Percentiles rank a stretch among this genome's conserved stretches.
These are phyloP conservation scores for Gadopsis bispinosus DNA, from an alignment of 2,797 vertebrate species.

Conservation along the genomic window DNA sequence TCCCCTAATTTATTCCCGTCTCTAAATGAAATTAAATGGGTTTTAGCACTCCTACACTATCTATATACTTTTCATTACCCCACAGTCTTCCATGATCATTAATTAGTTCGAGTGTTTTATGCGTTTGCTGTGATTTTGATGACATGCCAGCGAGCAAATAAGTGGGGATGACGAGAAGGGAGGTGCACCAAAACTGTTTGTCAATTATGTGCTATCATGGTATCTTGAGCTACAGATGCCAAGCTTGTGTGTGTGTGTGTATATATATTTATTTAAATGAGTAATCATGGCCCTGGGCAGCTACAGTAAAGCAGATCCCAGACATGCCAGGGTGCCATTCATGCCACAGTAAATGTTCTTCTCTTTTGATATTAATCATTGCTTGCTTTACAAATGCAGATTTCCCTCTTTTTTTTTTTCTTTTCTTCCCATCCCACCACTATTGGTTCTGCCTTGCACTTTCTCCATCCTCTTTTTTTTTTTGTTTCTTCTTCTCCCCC, in stretches of 20 bases:
- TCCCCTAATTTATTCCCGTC: constrained; percentile 78
- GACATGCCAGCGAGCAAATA: constrained; percentile 69
- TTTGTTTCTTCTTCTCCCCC: background rate
- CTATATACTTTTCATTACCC: constrained; percentile 78
- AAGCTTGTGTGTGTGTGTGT: constrained; percentile 66
- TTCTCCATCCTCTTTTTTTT: constrained; percentile 18
- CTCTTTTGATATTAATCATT: constrained; percentile 78
- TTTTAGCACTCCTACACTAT: constrained; percentile 80
- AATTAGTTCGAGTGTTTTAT: constrained; percentile 83
- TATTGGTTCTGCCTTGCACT: constrained; percentile 57
- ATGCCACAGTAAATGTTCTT: constrained; percentile 54
- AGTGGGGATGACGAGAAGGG: constrained; percentile 44
- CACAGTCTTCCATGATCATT: constrained; percentile 73
- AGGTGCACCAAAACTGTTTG: constrained; percentile 47
- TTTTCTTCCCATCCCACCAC: constrained; percentile 16
- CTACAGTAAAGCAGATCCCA: constrained; percentile 52
- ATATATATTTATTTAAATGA: constrained; percentile 77
- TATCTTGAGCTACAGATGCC: constrained; percentile 63
- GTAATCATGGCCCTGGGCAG: constrained; percentile 70
- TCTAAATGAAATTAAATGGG: constrained; percentile 80
- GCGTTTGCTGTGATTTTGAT: constrained; percentile 79
- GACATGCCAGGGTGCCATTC: constrained; percentile 67
- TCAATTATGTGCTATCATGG: constrained; percentile 72
- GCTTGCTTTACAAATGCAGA: constrained; percentile 69
- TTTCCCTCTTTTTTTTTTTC: constrained; percentile 46